Percentiles rank a stretch among this genome's conserved stretches.
Evolutionary conservation across 2,113 vertebrate species (phyloP).

Genomic region (Prionailurus viverrinus): DNA sequence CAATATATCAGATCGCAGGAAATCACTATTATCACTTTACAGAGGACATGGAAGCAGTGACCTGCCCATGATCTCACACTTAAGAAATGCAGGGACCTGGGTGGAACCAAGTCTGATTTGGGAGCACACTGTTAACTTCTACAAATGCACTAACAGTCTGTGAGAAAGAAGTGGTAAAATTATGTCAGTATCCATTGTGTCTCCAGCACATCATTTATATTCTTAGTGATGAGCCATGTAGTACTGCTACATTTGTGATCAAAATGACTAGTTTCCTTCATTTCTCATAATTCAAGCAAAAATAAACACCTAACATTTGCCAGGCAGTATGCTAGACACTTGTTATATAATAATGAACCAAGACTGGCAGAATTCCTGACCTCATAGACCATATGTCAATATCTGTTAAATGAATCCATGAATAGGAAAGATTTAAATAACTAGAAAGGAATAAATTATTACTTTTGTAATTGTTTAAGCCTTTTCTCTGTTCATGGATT

Average conservation of each 20-base stretch:
- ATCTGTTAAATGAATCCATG: background rate
- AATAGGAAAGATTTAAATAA: background rate
- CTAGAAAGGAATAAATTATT: background rate
- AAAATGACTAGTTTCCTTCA: background rate
- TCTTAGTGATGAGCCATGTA: background rate
- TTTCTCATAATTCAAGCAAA: conserved; percentile 37
- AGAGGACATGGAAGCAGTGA: background rate
- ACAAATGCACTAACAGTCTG: background rate
- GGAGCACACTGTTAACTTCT: background rate
- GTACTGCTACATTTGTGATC: background rate
- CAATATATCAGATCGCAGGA: background rate
- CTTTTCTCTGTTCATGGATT: background rate
- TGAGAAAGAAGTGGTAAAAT: background rate
- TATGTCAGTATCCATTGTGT: background rate
- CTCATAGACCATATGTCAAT: background rate
- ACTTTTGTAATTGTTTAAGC: background rate
- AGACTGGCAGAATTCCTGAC: background rate
- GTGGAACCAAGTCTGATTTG: background rate
- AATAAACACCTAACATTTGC: background rate
- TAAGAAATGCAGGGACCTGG: background rate
- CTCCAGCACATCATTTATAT: background rate
- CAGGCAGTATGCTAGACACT: background rate
- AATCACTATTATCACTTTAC: background rate
- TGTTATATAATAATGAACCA: background rate
- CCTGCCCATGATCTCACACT: background rate